A percentile compares a stretch with the other conserved stretches of the same genome.
Evolutionary conservation across 2,113 vertebrate genomes (phyloP).

Genomic region (Phaethon lepturus): DNA sequence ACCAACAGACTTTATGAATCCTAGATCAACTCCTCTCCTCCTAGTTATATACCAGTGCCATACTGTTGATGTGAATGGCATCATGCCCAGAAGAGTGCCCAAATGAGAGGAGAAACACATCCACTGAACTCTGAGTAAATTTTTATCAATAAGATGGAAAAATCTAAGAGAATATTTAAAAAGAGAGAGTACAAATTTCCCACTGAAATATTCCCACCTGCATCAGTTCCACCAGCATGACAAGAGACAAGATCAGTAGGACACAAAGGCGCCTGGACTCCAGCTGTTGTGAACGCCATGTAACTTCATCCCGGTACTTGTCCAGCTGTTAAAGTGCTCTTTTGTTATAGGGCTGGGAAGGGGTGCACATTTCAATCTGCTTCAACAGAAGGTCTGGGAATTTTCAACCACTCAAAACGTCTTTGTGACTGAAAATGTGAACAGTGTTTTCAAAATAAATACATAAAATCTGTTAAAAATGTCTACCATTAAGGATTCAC

Average conservation of each 20-base stretch:
- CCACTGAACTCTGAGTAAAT: background rate
- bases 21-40: background rate
- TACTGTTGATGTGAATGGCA: background rate
- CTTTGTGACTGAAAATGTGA: background rate
- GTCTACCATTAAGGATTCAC: background rate
- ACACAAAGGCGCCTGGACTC: background rate
- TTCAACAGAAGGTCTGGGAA: background rate
- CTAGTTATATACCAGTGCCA: background rate
- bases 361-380: background rate
- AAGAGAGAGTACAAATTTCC: background rate
- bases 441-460: background rate
- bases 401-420: background rate
- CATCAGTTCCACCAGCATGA: background rate
- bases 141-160: background rate
- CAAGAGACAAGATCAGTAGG: background rate
- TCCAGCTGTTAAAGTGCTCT: background rate
- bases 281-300: background rate
- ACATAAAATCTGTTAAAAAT: background rate
- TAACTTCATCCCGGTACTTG: background rate
- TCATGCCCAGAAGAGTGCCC: background rate
- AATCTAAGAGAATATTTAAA: background rate
- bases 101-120: background rate
- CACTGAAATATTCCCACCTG: background rate
- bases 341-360: background rate
- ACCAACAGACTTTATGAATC: background rate